Percentiles rank a stretch among this genome's conserved stretches.
Conservation (phyloP, 2,113 vertebrate genomes). For the Jacana jacana region DNA sequence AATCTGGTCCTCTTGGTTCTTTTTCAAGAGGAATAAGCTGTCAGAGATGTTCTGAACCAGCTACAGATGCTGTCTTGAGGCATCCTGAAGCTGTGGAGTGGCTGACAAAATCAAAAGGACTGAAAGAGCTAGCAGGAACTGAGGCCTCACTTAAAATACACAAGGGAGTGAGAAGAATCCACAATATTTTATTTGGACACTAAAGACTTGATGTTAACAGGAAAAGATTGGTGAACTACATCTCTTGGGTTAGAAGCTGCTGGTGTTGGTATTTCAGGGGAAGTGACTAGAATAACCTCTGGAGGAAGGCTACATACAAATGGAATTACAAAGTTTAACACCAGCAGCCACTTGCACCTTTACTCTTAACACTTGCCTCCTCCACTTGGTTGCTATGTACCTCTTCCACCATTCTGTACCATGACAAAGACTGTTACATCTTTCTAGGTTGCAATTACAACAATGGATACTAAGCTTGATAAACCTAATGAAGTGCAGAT, state of each 20-base stretch:
- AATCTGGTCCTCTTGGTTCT: not conserved
- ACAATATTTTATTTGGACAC: not conserved
- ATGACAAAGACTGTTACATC: not conserved
- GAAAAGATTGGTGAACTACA: not conserved
- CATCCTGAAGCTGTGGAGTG: not conserved
- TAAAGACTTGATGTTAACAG: not conserved
- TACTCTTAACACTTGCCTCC: not conserved
- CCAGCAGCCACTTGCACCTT: not conserved
- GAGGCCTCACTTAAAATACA: not conserved
- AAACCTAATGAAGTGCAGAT: not conserved
- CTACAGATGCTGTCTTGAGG: not conserved
- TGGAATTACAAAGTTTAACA: not conserved
- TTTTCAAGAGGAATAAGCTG: not conserved
- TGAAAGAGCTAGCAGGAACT: not conserved
- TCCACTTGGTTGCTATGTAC: fast-evolving
- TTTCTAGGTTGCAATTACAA: not conserved
- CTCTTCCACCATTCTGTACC: not conserved
- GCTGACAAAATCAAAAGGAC: not conserved
- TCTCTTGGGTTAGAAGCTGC: not conserved
- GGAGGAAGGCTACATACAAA: not conserved
- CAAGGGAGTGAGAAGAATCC: not conserved
- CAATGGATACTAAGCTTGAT: not conserved
- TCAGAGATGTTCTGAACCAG: not conserved
- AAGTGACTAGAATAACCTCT: not conserved
- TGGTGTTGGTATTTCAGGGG: not conserved